phyloP scores from a whole-genome alignment of 2,797 vertebrate genomes.

The Sphenopsis melanotis region DNA sequence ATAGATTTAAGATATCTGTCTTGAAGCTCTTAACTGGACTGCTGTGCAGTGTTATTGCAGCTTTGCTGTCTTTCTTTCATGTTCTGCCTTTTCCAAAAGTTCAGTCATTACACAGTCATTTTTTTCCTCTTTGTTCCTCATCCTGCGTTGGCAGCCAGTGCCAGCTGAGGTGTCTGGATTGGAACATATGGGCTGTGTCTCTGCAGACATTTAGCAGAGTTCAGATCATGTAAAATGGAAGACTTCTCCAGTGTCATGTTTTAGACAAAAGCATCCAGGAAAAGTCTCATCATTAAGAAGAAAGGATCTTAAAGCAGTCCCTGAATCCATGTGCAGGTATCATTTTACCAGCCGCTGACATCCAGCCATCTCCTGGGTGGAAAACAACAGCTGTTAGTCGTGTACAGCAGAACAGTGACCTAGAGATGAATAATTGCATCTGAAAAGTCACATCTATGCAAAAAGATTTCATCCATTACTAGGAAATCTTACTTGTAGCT shows the following conservation, averaged over 20 bases:
- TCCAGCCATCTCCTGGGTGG: not conserved
- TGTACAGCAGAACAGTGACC: not conserved
- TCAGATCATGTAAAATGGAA: not conserved
- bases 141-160: not conserved
- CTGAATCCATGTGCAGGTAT: not conserved
- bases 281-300: not conserved
- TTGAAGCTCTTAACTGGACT: not conserved
- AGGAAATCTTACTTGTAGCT: not conserved
- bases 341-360: not conserved
- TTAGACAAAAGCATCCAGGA: not conserved
- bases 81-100: not conserved
- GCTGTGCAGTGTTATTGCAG: not conserved
- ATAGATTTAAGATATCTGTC: not conserved
- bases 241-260: not conserved
- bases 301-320: not conserved
- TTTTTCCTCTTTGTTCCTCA: not conserved
- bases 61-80: not conserved
- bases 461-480: not conserved
- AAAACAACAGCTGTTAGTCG: constrained; percentile 24
- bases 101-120: not conserved
- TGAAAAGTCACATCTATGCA: not conserved
- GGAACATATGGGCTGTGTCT: not conserved
- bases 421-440: not conserved
- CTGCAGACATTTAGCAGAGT: not conserved
- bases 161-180: not conserved